Conservation (phyloP, 1,140 invertebrate species). For the Bombus confusus region DNA sequence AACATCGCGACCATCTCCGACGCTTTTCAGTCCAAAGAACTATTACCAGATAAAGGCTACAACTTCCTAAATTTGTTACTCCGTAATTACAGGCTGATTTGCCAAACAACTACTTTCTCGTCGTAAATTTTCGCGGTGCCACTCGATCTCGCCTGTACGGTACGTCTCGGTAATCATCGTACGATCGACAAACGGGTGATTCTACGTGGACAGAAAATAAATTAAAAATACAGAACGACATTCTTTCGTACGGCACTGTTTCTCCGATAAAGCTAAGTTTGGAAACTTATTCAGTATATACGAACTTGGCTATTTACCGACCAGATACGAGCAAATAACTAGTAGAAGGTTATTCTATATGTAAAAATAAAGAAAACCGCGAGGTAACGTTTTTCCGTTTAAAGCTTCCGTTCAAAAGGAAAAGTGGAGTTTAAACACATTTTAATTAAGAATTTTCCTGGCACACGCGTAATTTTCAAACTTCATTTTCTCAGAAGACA, state of each 20-base stretch:
- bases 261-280: neutral
- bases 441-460: neutral
- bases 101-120: neutral
- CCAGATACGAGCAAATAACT: neutral
- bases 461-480: neutral
- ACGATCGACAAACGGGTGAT: neutral
- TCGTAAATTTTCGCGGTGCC: neutral
- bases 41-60: constrained; percentile 26
- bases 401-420: neutral
- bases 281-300: neutral
- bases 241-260: no score
- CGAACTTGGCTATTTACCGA: neutral
- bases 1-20: constrained; percentile 23
- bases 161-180: neutral
- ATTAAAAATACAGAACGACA: neutral
- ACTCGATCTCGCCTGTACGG: neutral
- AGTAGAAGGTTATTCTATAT: neutral
- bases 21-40: constrained; percentile 8
- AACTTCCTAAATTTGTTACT: constrained; percentile 15
- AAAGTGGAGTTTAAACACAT: neutral
- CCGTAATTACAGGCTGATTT: constrained; percentile 16
- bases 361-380: neutral
- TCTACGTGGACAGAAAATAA: neutral
- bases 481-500: neutral
- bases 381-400: neutral